Evolutionary conservation across 2,113 vertebrate species (phyloP).

Genomic region (Grammomys surdaster): DNA sequence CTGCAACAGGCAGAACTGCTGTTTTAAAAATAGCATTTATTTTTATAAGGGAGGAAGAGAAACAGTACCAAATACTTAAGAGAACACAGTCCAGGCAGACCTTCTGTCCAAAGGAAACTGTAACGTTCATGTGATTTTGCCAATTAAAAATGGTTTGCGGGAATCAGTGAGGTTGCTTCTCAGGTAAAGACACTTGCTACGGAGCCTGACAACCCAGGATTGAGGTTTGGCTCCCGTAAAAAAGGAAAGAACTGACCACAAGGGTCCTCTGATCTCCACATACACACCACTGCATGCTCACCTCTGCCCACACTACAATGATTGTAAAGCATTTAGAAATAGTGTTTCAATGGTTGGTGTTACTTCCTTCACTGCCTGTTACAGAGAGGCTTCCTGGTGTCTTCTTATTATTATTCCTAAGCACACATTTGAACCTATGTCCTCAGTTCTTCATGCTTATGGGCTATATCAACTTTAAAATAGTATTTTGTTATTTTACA

Average conservation of each 20-base stretch:
- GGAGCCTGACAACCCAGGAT: too few relatives aligned
- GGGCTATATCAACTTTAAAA: background rate
- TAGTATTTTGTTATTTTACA: background rate
- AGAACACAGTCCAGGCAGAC: slow-evolving; percentile 7
- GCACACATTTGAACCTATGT: background rate
- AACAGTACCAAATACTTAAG: slow-evolving; percentile 8
- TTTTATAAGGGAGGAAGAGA: slow-evolving; percentile 64
- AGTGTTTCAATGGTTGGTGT: background rate
- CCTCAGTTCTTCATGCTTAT: slow-evolving; percentile 56
- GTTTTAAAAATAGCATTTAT: slow-evolving; percentile 45
- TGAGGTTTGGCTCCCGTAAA: too few relatives aligned
- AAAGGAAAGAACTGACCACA: background rate
- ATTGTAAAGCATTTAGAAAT: background rate
- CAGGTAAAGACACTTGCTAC: background rate
- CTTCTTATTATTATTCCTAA: background rate
- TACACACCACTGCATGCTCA: accelerated
- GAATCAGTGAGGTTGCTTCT: background rate
- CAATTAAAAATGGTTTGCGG: slow-evolving; percentile 1
- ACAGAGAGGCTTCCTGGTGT: background rate
- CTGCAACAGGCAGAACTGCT: background rate
- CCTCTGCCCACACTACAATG: background rate
- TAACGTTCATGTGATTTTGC: slow-evolving; percentile 12
- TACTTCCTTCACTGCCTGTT: background rate
- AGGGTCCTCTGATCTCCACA: too few relatives aligned
- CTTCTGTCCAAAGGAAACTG: slow-evolving; percentile 25